A percentile compares a stretch with the other conserved stretches of the same genome.
Conservation (phyloP, 2,113 vertebrate species). For the Mormoops blainvillei region DNA sequence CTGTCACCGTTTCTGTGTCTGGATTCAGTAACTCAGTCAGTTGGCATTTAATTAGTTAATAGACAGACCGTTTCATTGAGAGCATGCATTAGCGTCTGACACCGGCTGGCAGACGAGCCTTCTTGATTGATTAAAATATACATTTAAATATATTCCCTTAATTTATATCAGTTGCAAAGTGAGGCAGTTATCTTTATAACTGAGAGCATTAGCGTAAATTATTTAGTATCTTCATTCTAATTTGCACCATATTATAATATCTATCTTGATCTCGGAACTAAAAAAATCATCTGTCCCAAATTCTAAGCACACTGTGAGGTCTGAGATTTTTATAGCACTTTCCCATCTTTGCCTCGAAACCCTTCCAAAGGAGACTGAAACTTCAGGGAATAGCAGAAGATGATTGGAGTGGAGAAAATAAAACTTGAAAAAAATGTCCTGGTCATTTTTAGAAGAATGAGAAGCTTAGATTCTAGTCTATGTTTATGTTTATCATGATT, state of each 20-base stretch:
- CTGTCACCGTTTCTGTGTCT: background rate
- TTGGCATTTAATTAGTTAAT: constrained; percentile 75
- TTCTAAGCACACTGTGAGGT: constrained; percentile 47
- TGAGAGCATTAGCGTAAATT: constrained; percentile 77
- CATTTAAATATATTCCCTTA: constrained; percentile 79
- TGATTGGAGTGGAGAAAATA: background rate
- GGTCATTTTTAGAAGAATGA: constrained; percentile 1
- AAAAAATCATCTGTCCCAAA: constrained; percentile 73
- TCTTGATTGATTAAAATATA: constrained; percentile 79
- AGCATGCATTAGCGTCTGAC: constrained; percentile 71
- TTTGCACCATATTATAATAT: constrained; percentile 77
- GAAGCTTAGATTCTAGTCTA: background rate
- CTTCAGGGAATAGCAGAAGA: background rate
- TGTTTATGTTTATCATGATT: background rate
- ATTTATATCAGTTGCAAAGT: constrained; percentile 77
- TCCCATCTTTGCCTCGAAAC: background rate
- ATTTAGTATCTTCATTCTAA: constrained; percentile 77
- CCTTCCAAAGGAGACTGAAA: constrained; percentile 7
- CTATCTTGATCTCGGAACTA: constrained; percentile 76
- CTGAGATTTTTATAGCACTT: constrained; percentile 38
- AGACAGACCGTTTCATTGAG: constrained; percentile 72
- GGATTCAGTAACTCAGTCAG: constrained; percentile 16
- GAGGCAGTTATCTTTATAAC: constrained; percentile 78
- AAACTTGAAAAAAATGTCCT: background rate
- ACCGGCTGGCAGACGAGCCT: constrained; percentile 70